phyloP scores from a whole-genome alignment of 2,888 invertebrate genomes.

The Rambutsinella grinnellia region DNA sequence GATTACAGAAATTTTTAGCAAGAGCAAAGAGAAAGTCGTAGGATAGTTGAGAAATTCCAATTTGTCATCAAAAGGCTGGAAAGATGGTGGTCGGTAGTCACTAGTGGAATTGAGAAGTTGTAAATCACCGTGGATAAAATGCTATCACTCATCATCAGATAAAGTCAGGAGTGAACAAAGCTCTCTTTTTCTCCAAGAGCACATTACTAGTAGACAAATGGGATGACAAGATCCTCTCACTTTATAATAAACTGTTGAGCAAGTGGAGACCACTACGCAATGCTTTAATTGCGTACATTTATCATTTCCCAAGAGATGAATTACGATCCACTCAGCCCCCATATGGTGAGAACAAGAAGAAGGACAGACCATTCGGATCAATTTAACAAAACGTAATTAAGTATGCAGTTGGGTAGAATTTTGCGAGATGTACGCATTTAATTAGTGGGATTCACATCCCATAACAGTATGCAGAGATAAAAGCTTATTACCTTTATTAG shows the following conservation, averaged over 20 bases:
- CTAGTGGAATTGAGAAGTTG: conserved; percentile 31
- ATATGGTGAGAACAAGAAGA: too few relatives aligned
- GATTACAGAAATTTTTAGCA: too few relatives aligned
- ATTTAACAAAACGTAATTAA: not conserved
- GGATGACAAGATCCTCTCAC: conserved; percentile 11
- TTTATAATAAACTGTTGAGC: not conserved
- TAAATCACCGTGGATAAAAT: conserved; percentile 48
- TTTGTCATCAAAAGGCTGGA: conserved; percentile 35
- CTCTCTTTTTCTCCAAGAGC: conserved; percentile 5
- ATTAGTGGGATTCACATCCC: not conserved
- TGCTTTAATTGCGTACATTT: conserved; percentile 47
- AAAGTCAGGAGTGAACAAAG: conserved; percentile 29
- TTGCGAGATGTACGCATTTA: not conserved
- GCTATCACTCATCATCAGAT: conserved; percentile 41
- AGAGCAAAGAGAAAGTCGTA: too few relatives aligned
- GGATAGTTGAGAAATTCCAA: conserved; percentile 27
- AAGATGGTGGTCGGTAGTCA: not conserved
- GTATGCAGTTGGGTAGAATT: not conserved
- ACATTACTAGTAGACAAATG: not conserved
- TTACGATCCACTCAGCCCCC: too few relatives aligned
- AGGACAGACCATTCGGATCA: too few relatives aligned
- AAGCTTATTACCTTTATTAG: not conserved
- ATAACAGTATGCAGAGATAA: not conserved
- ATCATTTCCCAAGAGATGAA: conserved; percentile 48
- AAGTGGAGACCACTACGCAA: conserved; percentile 3